Conservation (phyloP, 2,113 vertebrate genomes). For the Eudyptes chrysolophus region DNA sequence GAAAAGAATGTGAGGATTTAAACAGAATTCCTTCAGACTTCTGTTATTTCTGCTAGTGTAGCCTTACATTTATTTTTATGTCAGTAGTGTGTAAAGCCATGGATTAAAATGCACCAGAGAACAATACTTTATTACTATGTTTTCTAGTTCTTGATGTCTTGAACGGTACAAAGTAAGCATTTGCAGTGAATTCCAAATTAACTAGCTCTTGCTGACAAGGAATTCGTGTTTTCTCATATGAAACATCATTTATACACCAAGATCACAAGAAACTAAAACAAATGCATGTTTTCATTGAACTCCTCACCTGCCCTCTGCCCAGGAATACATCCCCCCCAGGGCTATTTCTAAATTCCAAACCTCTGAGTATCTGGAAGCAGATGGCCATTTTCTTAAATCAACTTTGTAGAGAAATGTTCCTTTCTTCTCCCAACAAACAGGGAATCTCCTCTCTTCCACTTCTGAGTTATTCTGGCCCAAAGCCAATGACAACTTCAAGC, state of each 20-base stretch:
- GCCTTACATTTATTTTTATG: constrained; percentile 32
- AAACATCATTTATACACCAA: background rate
- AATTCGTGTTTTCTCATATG: background rate
- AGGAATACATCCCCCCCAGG: background rate
- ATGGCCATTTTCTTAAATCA: constrained; percentile 17
- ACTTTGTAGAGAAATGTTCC: background rate
- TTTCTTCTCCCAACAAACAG: background rate
- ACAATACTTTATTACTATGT: background rate
- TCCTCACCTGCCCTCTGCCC: constrained; percentile 8
- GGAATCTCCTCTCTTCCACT: background rate
- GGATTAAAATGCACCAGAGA: constrained; percentile 14
- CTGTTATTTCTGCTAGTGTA: constrained; percentile 23
- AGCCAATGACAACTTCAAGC: background rate
- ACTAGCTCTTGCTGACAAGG: background rate
- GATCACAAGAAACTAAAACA: constrained; percentile 20
- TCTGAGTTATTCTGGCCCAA: background rate
- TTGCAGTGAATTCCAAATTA: background rate
- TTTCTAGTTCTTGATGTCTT: background rate
- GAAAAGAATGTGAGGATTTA: constrained; percentile 32
- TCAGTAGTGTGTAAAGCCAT: background rate
- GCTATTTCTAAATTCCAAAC: constrained; percentile 21
- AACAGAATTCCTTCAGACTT: background rate
- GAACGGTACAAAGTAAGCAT: background rate
- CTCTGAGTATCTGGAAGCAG: constrained; percentile 1
- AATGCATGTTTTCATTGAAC: constrained; percentile 4